Percentiles rank a stretch among this genome's conserved stretches.
Conservation (phyloP, 2,797 vertebrate species). For the Poeciliopsis turneri region DNA sequence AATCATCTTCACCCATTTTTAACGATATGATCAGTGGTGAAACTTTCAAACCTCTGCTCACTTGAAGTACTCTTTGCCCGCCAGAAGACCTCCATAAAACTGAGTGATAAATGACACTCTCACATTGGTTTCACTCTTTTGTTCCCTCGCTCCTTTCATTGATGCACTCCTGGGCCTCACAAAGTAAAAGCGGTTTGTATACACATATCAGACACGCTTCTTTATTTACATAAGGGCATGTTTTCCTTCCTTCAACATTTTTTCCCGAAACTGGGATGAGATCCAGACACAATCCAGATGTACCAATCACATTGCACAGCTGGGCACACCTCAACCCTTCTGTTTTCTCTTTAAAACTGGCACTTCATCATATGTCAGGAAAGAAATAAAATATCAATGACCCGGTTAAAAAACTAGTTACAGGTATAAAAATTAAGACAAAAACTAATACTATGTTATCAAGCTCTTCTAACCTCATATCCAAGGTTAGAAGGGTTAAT, state of each 20-base stretch:
- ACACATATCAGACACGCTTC: slow-evolving; percentile 56
- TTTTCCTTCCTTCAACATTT: slow-evolving; percentile 66
- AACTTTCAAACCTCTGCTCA: slow-evolving; percentile 32
- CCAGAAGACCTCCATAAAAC: slow-evolving; percentile 47
- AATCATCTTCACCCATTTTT: neutral
- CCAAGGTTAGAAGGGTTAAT: neutral
- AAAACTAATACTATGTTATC: neutral
- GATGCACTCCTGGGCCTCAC: slow-evolving; percentile 35
- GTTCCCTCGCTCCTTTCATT: slow-evolving; percentile 23
- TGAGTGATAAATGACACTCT: slow-evolving; percentile 52
- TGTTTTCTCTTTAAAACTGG: slow-evolving; percentile 38
- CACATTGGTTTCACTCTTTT: slow-evolving; percentile 43
- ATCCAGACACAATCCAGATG: slow-evolving; percentile 78
- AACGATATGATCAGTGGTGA: neutral
- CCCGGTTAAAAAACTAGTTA: slow-evolving; percentile 11
- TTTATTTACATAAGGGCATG: slow-evolving; percentile 70
- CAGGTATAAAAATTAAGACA: slow-evolving; percentile 1
- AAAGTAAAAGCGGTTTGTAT: slow-evolving; percentile 8
- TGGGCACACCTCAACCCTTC: slow-evolving; percentile 62
- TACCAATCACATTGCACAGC: slow-evolving; percentile 78
- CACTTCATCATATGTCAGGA: slow-evolving; percentile 31
- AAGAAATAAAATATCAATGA: slow-evolving; percentile 33
- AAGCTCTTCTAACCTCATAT: neutral
- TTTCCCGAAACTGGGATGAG: slow-evolving; percentile 49
- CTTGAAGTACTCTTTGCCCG: slow-evolving; percentile 24